Evolutionary conservation across 2,888 invertebrate genomes (phyloP).

Genomic region (Diplolepis rosae): DNA sequence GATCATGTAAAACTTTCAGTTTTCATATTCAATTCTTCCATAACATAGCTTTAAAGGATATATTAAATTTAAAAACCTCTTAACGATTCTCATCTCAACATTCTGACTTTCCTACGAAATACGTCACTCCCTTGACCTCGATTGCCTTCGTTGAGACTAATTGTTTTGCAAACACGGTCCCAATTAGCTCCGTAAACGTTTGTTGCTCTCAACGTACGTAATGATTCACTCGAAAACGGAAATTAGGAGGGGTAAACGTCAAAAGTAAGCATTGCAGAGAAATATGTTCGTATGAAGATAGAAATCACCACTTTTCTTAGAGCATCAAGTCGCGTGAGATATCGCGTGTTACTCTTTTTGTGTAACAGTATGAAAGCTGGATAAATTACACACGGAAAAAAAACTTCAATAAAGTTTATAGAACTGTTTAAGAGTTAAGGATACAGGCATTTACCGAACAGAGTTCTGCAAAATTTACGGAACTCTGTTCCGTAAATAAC

Average conservation of each 20-base stretch:
- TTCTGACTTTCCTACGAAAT: neutral
- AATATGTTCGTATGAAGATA: neutral
- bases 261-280: neutral
- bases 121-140: neutral
- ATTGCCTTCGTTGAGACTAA: conserved; percentile 5
- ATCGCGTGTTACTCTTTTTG: conserved; percentile 2
- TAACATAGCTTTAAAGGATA: too few species aligned
- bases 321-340: conserved; percentile 13
- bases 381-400: too few species aligned
- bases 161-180: conserved; percentile 11
- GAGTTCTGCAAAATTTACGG: neutral
- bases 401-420: too few species aligned
- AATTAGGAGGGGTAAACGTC: neutral
- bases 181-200: conserved; percentile 17
- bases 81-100: too few species aligned
- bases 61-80: too few species aligned
- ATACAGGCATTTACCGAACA: too few species aligned
- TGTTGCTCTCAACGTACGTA: neutral
- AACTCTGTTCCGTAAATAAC: neutral
- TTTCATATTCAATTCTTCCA: too few species aligned
- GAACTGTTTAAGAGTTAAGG: too few species aligned
- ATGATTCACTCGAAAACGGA: neutral
- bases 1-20: too few species aligned
- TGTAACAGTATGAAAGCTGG: neutral
- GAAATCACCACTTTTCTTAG: neutral